Evolutionary conservation across 2,797 vertebrate genomes (phyloP).

Genomic region (Xenentodon cancila): DNA sequence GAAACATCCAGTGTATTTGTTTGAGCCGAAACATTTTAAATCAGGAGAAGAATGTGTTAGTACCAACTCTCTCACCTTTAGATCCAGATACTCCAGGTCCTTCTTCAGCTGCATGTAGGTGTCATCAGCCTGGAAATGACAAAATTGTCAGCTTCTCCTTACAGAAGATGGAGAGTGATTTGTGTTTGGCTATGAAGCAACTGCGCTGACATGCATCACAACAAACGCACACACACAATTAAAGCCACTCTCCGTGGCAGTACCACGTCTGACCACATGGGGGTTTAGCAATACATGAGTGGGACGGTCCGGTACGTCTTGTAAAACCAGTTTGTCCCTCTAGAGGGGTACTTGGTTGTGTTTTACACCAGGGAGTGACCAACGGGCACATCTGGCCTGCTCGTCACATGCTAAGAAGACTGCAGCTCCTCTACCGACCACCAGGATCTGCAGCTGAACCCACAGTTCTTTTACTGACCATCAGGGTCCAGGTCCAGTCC

Average conservation of each 20-base stretch:
- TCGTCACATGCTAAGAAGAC: too few relatives aligned
- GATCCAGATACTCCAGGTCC: slow-evolving; percentile 98
- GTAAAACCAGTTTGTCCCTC: too few relatives aligned
- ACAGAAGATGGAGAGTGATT: neutral
- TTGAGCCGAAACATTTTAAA: slow-evolving; percentile 21
- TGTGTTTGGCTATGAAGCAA: slow-evolving; percentile 1
- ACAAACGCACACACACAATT: slow-evolving; percentile 36
- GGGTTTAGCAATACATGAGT: too few relatives aligned
- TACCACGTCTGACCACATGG: too few relatives aligned
- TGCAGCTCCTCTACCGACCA: too few relatives aligned
- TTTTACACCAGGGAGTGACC: too few relatives aligned
- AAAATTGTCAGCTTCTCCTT: slow-evolving; percentile 56
- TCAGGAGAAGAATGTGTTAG: neutral
- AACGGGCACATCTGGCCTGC: too few relatives aligned
- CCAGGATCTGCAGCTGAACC: too few relatives aligned
- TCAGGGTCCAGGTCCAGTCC: too few relatives aligned
- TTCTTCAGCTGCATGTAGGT: slow-evolving; percentile 99
- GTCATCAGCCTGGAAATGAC: slow-evolving; percentile 92
- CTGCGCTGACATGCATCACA: slow-evolving; percentile 43
- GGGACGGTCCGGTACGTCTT: too few relatives aligned
- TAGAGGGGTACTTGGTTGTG: too few relatives aligned
- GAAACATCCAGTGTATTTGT: slow-evolving; percentile 30
- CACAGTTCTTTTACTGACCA: too few relatives aligned
- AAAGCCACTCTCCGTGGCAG: neutral
- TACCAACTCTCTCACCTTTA: slow-evolving; percentile 88